Conservation (phyloP, 2,888 invertebrate species). For the Erebia palarica region DNA sequence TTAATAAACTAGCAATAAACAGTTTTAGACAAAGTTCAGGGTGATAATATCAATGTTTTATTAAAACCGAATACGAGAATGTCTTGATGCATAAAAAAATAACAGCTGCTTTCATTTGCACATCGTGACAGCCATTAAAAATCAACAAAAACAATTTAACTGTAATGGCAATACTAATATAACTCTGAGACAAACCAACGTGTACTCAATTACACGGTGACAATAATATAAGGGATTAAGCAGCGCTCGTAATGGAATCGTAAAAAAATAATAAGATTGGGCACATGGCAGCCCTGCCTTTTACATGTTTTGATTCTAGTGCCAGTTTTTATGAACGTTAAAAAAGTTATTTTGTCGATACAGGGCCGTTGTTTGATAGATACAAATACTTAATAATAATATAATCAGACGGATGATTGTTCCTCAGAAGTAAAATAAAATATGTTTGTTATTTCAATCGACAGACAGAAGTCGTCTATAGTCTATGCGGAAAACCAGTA, state of each 20-base stretch:
- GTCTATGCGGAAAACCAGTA: too few species aligned
- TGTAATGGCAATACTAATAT: constrained; percentile 11
- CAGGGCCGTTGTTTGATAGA: background rate
- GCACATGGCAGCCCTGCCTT: constrained; percentile 25
- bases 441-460: too few species aligned
- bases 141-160: constrained; percentile 22
- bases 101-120: constrained; percentile 26
- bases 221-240: constrained; percentile 28
- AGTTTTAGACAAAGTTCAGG: constrained; percentile 23
- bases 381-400: background rate
- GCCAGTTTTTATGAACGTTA: constrained; percentile 24
- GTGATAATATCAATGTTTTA: constrained; percentile 26
- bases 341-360: constrained; percentile 11
- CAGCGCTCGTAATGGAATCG: constrained; percentile 26
- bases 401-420: background rate
- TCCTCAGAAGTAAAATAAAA: too few species aligned
- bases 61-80: constrained; percentile 24
- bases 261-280: constrained; percentile 20
- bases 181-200: constrained; percentile 17
- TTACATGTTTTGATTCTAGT: constrained; percentile 34
- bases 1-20: constrained; percentile 12
- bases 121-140: constrained; percentile 28
- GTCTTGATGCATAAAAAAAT: constrained; percentile 24
- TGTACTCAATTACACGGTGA: constrained; percentile 25
- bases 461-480: too few species aligned